Base-by-base conservation (phyloP, 2,888 invertebrate genomes). In the Agriopis aurantiaria region DNA sequence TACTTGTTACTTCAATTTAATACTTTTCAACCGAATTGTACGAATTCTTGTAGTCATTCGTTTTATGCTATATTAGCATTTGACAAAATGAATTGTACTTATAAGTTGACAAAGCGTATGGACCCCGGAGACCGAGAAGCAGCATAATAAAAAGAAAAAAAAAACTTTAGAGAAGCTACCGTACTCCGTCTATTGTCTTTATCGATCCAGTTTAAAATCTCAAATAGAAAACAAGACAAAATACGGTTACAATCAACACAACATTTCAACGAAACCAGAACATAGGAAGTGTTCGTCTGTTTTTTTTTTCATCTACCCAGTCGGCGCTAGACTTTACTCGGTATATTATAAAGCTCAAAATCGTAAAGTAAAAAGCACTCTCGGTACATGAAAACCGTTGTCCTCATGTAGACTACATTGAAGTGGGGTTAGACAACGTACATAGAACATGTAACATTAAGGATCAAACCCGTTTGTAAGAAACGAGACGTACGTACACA, bases 391-490 rank as follows among this genome's bases (percentile, higher is more conserved):
- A 62, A 49, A 52, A 69, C 61, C 41, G 52, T 12, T 61, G 61
- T 52, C 17, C 41, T 41, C 69, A 57, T 52, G 57, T 57, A 14
- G 14, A 46, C 65, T 65, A 70, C 70, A 71, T 71, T 66, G 14
- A 71, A 71, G 70, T 71, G 66, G 70, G 70, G 51, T 71, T 12
- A 41, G 66, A 71, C 70, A 66, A 68, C 57, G 52, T 53, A 63
- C 23, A 46, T 60, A 49, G 40, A 51, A 55, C 55, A 65, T 56
- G 9, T 61, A 70, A 62, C 62, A 70, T 70, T 41, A 11, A 65
- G 33, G 23, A 58, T 41, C 53, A 60, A 65, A 61, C 60, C 61
- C 61, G 65, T 65, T 53, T 65, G 33, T 65, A 69, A 40, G 70
- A 70, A 67, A 67, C 66, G 59, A 41, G 49, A 45, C 14, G 17